Evolutionary conservation across 2,113 vertebrate species (phyloP).

Genomic region (Antechinus stuartii): DNA sequence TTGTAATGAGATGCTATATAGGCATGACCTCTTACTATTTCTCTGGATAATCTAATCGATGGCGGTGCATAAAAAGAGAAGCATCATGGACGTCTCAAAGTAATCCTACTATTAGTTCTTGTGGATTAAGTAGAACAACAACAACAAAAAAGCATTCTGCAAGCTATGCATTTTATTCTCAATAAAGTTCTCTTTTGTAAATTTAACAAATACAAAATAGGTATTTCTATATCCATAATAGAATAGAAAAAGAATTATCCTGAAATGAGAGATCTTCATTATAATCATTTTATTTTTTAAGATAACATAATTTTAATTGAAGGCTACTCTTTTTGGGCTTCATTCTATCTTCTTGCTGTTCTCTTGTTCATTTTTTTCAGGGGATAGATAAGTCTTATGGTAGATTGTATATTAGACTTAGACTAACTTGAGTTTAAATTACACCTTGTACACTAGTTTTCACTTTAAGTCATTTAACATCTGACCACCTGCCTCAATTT

Average conservation of each 20-base stretch:
- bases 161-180: neutral
- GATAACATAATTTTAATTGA: neutral
- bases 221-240: neutral
- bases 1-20: neutral
- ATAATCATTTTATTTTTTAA: neutral
- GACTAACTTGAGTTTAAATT: neutral
- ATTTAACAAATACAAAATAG: neutral
- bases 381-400: neutral
- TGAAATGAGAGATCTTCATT: neutral
- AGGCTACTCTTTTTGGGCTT: neutral
- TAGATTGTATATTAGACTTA: fast-evolving
- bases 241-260: neutral
- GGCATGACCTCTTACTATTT: neutral
- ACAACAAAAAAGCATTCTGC: neutral
- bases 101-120: neutral
- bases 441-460: neutral
- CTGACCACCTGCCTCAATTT: neutral
- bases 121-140: neutral
- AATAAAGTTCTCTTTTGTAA: neutral
- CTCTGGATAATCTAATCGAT: neutral
- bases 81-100: neutral
- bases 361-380: neutral
- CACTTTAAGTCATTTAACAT: neutral
- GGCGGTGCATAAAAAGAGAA: neutral
- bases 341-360: neutral